Conservation (phyloP, 2,888 invertebrate genomes). For the Drosophila putrida region DNA sequence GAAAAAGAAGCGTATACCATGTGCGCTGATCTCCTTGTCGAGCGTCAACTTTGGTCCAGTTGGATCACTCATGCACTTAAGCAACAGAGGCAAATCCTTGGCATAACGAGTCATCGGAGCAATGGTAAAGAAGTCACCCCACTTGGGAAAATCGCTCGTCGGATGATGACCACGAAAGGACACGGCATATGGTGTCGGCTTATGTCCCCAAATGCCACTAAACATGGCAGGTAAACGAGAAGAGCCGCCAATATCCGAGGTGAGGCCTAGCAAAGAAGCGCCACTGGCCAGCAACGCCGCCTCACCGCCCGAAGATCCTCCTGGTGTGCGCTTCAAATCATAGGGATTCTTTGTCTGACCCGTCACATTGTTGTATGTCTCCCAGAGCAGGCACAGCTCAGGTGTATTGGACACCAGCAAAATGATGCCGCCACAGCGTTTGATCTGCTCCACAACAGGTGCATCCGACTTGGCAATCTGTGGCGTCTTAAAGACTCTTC, state of each 20-base stretch:
- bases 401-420: constrained; percentile 95
- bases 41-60: constrained; percentile 86
- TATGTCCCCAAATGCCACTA: constrained; percentile 97
- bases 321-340: constrained; percentile 91
- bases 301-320: constrained; percentile 97
- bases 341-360: constrained; percentile 96
- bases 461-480: constrained; percentile 91
- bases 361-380: constrained; percentile 94
- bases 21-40: constrained; percentile 86
- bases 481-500: constrained; percentile 87
- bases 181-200: constrained; percentile 90
- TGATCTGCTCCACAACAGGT: constrained; percentile 89
- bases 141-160: constrained; percentile 87
- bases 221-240: constrained; percentile 95
- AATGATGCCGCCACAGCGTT: constrained; percentile 93
- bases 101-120: constrained; percentile 96
- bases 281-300: constrained; percentile 91
- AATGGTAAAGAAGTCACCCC: constrained; percentile 90
- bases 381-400: constrained; percentile 96
- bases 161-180: constrained; percentile 90
- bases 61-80: constrained; percentile 89
- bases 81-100: constrained; percentile 91
- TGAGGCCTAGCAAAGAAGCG: constrained; percentile 93
- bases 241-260: constrained; percentile 96
- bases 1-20: constrained; percentile 91